Base-by-base conservation (phyloP, 2,888 invertebrate species). In the Xylota segnis region DNA sequence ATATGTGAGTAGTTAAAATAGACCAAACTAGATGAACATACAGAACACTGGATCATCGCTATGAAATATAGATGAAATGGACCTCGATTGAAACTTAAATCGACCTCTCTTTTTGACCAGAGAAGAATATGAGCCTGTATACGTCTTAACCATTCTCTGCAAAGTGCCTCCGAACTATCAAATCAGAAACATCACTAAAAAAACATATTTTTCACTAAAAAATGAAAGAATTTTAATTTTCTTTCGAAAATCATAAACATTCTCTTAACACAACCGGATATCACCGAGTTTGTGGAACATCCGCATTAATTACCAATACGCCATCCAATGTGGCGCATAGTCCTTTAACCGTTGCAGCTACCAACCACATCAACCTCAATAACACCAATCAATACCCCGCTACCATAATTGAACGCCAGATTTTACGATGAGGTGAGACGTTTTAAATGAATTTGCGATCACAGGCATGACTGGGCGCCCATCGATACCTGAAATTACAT, bases 351-450 rank as follows among this genome's bases (percentile, higher is more conserved):
- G 43, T 37, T 68, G 71, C 83, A 63, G 58, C 52, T 34, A 58
- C 23, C 43, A 72, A 72, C 78, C 83, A 54, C 78, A 83, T 18
- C 34, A 72, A 66, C 83, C 66, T 56, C 66, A 78, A 72, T 61
- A 72, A 59, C 77, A 71, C 65, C 65, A 70, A 71, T 82, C 76
- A 65, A 77, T 82, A 76, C 40, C 50, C 63, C 43, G 47, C 32
- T 43, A 9, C 37, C 58, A 68, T 83, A 56, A 83, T 83, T 66
- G 66, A 34, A 68, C 27, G 66, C 68, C 74, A 56, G 16, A 72
- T 34, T 83, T 83, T 74, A 83, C 74, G 79, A 70, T 63, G 83
- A 63, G 83, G 68, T 83, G 68, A 65, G 47, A 34, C 65, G 32
- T 58, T 43, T 32, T 32, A 66, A 79, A 52, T 65, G 56, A 68